Evolutionary conservation across 2,888 invertebrate genomes (phyloP), one percentile per base, ranked within the genome.

Genomic region (Liodrosophila aerea): DNA sequence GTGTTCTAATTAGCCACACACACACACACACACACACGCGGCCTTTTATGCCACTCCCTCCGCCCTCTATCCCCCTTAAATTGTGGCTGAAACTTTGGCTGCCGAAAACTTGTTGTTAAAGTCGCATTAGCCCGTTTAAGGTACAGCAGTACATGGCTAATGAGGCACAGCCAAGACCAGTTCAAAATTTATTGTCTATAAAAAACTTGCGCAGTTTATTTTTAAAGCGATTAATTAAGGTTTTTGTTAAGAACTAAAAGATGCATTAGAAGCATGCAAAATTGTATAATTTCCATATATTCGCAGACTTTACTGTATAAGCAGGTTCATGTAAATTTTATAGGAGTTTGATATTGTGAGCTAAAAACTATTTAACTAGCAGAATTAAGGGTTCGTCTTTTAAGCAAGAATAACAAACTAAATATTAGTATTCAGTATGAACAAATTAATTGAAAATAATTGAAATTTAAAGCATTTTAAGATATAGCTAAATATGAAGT

Each of bases 1-100:
- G 80, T 81, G 78, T 81, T 78, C 80, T 85, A 81, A 81, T 81
- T 81, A 81, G 80, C 78, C 73, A 69, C 77, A 69, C 76, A 83
- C 78, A 84, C 85, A 63, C 22, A 22, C 22, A 22, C 22, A 22
- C 22, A 22, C 22, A 22, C 22, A 22, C 22, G 5, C 22, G 46
- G 57, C 43, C 63, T 67, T 56, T 52, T 52, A 50, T 49, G 41
- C 44, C 64, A 39, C 27, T 34, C 13, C 40, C 8, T 11, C 7
- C 7, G 7, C 46, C 7, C n/a, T 7, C 5, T 15, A 11, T 11
- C 30, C 41, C 34, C 29, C 4, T 13, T 7, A n/a, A 18, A 16
- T 43, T 39, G 30, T 36, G 59, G 67, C 34, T 31, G 5, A 72
- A 85, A 60, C 77, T 62, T 54, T 27, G 16, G 60, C 34, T 63